phyloP scores from a whole-genome alignment of 2,797 vertebrate species.

The Amniataba percoides region DNA sequence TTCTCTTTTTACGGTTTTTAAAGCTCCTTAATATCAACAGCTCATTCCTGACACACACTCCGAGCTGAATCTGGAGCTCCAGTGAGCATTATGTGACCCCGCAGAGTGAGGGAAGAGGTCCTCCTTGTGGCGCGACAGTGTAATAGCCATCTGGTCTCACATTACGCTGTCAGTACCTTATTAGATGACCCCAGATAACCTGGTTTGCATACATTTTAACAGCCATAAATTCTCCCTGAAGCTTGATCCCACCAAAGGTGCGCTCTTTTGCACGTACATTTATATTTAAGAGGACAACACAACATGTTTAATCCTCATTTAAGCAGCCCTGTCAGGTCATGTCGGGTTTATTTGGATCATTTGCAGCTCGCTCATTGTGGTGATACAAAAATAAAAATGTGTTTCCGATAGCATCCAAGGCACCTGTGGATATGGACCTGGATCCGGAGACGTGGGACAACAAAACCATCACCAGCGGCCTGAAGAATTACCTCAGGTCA shows the following conservation, averaged over 20 bases:
- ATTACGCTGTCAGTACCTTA: conserved; percentile 35
- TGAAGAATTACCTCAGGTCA: conserved; percentile 99
- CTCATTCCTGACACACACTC: neutral
- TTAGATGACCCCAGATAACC: conserved; percentile 53
- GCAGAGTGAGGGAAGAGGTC: conserved; percentile 64
- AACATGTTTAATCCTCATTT: conserved; percentile 8
- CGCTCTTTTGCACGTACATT: neutral
- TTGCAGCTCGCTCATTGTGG: conserved; percentile 2
- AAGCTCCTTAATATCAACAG: neutral
- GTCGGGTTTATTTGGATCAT: conserved; percentile 28
- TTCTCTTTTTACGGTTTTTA: neutral
- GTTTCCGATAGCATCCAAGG: conserved; percentile 89
- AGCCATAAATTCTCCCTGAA: conserved; percentile 10
- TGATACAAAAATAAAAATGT: conserved; percentile 37
- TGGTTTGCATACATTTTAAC: conserved; percentile 52
- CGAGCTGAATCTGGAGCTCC: neutral
- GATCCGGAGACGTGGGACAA: conserved; percentile 97
- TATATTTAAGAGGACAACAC: neutral
- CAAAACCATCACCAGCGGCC: conserved; percentile 96
- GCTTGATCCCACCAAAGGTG: conserved; percentile 1
- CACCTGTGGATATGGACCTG: conserved; percentile 92
- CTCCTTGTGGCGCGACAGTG: conserved; percentile 69
- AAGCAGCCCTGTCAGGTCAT: conserved; percentile 6
- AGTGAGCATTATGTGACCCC: neutral
- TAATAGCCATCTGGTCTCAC: conserved; percentile 34